phyloP scores from a whole-genome alignment of 2,797 vertebrate genomes.

The Neosilurus hyrtlii region DNA sequence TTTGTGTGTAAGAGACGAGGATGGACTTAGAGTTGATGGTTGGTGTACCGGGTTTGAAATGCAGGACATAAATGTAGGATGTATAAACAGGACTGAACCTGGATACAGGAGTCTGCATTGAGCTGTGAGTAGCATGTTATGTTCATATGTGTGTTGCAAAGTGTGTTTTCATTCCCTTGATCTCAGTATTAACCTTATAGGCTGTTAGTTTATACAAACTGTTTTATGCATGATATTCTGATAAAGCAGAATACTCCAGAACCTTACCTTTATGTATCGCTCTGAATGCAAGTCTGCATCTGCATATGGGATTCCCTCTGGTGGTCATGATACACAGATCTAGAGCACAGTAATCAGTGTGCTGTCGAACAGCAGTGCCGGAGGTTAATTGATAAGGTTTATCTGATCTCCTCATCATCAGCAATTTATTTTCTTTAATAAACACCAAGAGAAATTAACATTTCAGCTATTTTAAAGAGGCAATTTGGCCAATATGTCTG shows the following conservation, averaged over 20 bases:
- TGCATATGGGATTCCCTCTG: constrained; percentile 15
- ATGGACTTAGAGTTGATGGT: constrained; percentile 16
- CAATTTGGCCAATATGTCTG: too few relatives aligned
- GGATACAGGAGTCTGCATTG: background rate
- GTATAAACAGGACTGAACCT: background rate
- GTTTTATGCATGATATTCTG: background rate
- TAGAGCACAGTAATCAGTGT: background rate
- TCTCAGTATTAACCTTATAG: background rate
- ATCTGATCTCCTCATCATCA: background rate
- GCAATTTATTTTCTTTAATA: too few relatives aligned
- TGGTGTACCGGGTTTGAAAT: constrained; percentile 21
- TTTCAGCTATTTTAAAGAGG: background rate
- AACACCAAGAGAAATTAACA: background rate
- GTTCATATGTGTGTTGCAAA: constrained; percentile 46
- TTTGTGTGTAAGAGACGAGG: constrained; percentile 50
- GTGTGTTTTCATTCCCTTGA: background rate
- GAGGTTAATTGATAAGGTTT: background rate
- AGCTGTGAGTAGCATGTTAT: constrained; percentile 40
- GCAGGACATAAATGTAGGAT: constrained; percentile 10
- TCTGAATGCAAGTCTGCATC: background rate
- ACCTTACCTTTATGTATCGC: background rate
- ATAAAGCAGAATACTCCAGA: background rate
- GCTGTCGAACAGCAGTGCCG: background rate
- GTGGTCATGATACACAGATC: constrained; percentile 1
- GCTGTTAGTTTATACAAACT: background rate